Evolutionary conservation across 2,113 vertebrate species (phyloP).

Genomic region (Phalacrocorax brasilianus): DNA sequence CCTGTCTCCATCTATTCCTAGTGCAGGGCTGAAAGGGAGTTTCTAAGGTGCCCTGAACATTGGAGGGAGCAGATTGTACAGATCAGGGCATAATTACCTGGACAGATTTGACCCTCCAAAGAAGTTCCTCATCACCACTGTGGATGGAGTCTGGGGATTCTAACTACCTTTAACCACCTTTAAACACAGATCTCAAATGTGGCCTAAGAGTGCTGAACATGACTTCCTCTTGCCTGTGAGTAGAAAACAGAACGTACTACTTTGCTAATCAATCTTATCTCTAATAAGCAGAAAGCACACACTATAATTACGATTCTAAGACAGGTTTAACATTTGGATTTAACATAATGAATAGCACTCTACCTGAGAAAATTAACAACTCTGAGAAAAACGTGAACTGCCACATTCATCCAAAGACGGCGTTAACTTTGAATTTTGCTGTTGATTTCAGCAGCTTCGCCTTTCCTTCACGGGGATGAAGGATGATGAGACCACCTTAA

Average conservation of each 20-base stretch:
- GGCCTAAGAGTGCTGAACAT: neutral
- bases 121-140: neutral
- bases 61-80: neutral
- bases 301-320: neutral
- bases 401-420: neutral
- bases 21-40: neutral
- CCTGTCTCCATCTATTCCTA: neutral
- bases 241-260: neutral
- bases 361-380: constrained; percentile 8
- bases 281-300: neutral
- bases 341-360: neutral
- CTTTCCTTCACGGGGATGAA: neutral
- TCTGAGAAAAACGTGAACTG: neutral
- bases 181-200: neutral
- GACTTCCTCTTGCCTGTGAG: neutral
- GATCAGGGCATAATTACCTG: neutral
- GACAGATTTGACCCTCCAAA: neutral
- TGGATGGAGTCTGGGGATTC: neutral
- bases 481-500: neutral
- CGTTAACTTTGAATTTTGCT: neutral
- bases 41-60: neutral
- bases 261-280: neutral
- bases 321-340: constrained; percentile 11
- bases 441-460: neutral
- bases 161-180: neutral